Evolutionary conservation across 2,797 vertebrate species (phyloP).

Genomic region (Champsocephalus esox): DNA sequence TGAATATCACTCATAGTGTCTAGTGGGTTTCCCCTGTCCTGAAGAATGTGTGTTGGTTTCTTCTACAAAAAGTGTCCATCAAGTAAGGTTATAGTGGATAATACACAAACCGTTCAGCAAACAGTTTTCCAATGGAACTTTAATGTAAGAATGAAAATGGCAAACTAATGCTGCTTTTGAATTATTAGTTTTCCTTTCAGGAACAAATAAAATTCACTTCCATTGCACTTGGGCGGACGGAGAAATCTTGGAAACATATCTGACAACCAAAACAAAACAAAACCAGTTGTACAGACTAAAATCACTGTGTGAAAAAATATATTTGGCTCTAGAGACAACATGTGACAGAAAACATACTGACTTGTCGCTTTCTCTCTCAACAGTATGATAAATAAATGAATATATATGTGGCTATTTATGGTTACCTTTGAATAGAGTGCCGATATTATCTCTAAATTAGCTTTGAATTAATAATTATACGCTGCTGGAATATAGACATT

Average conservation of each 20-base stretch:
- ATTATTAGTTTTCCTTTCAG: neutral
- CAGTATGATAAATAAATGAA: neutral
- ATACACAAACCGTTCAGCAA: neutral
- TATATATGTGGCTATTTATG: neutral
- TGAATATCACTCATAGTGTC: neutral
- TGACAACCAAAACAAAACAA: neutral
- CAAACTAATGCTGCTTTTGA: neutral
- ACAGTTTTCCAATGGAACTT: neutral
- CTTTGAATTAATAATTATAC: neutral
- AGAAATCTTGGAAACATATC: neutral
- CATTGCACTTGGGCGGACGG: neutral
- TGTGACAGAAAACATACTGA: no score
- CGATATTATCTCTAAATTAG: neutral
- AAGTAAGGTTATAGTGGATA: neutral
- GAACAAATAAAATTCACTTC: neutral
- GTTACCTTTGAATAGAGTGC: neutral
- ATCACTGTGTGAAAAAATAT: neutral
- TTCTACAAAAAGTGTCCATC: conserved; percentile 1
- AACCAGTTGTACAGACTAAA: neutral
- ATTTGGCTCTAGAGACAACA: neutral
- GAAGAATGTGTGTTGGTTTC: neutral
- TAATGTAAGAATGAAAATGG: neutral
- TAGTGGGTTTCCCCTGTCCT: no score
- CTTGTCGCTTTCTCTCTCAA: neutral
- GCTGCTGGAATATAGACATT: conserved; percentile 8